Base-by-base conservation (phyloP, 1,140 invertebrate species). In the Mizuhopecten yessoensis region DNA sequence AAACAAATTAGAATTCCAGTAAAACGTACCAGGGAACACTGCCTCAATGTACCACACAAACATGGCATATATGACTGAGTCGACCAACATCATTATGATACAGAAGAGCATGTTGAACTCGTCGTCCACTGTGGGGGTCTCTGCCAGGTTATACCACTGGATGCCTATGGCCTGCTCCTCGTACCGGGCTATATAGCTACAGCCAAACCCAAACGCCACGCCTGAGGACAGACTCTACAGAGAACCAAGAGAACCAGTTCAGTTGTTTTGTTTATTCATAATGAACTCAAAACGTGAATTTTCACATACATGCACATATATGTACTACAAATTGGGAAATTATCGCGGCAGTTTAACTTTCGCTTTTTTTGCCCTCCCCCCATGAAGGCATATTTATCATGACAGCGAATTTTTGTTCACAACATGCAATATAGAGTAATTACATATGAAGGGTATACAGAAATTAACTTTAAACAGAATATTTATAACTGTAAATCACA, bases 141-240 rank as follows among this genome's bases (percentile, higher is more conserved):
- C 87, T 11, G 86, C 97, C 10, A 99, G 96, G 92, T 98, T 98
- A 36, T 96, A 94, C 98, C 98, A 99, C 94, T 98, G 98, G 20
- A 98, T 95, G 75, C 98, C 98, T 17, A 97, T 94, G 10, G 97
- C 97, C 92, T 94, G 97, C 97, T 94, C 97, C 97, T 97, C 98
- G 97, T 95, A 97, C 97, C 94, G 97, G 97, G 86, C 98, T 91
- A 91, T 98, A 29, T 98, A 97, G 87, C 96, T 97, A 93, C 98
- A 98, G 10, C 98, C 98, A 94, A 97, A 98, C 0, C 98, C 97
- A 97, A 98, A 98, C 0, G 98, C 98, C 0, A 98, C 97, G 94
- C 98, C 98, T 5, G 97, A 97, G 57, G 97, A 97, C 11, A 98
- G 95, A 94, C 97, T 97, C 97, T 97, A 93, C 11, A 96, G 96